Conservation (phyloP, 2,113 vertebrate species). For the Mus spicilegus region DNA sequence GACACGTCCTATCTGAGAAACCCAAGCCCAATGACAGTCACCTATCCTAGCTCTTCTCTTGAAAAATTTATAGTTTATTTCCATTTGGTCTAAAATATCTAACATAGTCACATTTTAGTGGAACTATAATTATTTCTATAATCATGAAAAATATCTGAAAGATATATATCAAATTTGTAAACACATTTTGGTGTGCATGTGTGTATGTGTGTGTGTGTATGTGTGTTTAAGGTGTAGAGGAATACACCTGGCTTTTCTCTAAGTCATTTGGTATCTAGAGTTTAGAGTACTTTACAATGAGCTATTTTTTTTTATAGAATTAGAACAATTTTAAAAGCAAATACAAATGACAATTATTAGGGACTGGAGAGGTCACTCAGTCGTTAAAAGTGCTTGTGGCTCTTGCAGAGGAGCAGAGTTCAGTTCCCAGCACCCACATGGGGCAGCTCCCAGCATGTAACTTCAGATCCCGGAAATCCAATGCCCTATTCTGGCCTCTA, state of each 20-base stretch:
- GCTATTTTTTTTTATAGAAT: neutral
- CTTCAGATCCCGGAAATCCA: neutral
- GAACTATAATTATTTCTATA: neutral
- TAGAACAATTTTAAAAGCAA: neutral
- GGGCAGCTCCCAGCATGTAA: too few relatives aligned
- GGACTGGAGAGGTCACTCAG: neutral
- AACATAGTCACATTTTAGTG: neutral
- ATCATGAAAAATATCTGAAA: neutral
- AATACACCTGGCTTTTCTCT: neutral
- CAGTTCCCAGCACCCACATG: neutral
- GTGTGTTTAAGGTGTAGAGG: neutral
- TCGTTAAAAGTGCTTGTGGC: neutral
- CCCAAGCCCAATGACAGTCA: neutral
- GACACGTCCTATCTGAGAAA: neutral
- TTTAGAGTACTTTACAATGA: neutral
- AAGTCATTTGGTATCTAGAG: neutral
- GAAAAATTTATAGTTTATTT: slow-evolving; percentile 23
- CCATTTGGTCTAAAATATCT: neutral
- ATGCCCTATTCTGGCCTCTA: neutral
- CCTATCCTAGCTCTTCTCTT: neutral
- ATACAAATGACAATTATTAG: neutral
- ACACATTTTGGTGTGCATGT: neutral
- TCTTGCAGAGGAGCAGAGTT: neutral
- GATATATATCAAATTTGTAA: neutral
- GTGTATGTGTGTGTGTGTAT: neutral